phyloP scores from a whole-genome alignment of 1,140 invertebrate genomes.

The Apis florea region DNA sequence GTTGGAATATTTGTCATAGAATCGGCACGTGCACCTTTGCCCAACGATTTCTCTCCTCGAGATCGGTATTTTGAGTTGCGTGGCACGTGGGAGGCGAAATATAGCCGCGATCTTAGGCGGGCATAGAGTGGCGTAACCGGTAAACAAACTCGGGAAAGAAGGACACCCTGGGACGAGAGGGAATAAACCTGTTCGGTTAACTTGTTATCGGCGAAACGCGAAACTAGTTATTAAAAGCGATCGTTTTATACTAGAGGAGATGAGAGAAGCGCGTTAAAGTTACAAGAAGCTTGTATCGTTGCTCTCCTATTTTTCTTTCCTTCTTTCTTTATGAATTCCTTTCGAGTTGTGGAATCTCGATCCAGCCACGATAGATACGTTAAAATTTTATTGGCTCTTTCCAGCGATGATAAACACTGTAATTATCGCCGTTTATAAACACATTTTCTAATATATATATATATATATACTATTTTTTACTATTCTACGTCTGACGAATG shows the following conservation, averaged over 20 bases:
- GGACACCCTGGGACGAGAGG: constrained; percentile 29
- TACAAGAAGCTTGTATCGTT: not conserved
- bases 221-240: constrained; percentile 52
- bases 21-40: constrained; percentile 18
- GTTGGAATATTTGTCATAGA: constrained; percentile 33
- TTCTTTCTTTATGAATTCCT: not conserved
- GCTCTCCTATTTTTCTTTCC: not conserved
- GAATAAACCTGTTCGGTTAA: constrained; percentile 51
- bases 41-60: constrained; percentile 22
- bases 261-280: not conserved
- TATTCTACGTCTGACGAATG: too few relatives aligned
- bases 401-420: too few relatives aligned
- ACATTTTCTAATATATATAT: too few relatives aligned
- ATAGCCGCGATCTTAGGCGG: constrained; percentile 9
- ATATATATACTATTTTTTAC: too few relatives aligned
- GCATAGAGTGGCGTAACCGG: constrained; percentile 56
- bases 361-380: not conserved
- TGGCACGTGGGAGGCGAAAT: constrained; percentile 61
- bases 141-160: constrained; percentile 54
- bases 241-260: constrained; percentile 16
- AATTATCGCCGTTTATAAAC: too few relatives aligned
- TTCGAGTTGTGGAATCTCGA: not conserved
- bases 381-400: too few relatives aligned
- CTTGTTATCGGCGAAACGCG: constrained; percentile 50
- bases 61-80: constrained; percentile 24